A percentile compares a stretch with the other conserved stretches of the same genome.
These are phyloP conservation scores for Halcyon leucocephala DNA, from an alignment of 2,797 vertebrate species.

Conservation along the genomic window DNA sequence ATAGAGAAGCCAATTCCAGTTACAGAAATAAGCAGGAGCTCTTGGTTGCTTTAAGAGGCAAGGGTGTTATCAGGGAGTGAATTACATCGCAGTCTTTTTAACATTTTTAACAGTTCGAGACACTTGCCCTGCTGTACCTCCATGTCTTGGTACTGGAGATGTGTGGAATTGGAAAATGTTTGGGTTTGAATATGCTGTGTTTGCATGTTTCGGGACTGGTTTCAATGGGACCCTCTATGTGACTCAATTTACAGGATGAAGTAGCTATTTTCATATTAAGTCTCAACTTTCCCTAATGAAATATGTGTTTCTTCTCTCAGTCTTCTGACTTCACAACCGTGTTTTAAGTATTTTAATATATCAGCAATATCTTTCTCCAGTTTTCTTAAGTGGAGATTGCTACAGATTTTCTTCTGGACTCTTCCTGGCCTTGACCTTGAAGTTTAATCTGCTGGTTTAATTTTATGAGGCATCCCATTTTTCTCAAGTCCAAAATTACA, in stretches of 20 bases:
- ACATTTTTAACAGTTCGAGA: not conserved
- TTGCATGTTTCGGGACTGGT: not conserved
- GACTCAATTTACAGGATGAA: not conserved
- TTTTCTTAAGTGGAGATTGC: not conserved
- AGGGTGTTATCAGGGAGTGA: not conserved
- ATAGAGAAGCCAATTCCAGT: no score
- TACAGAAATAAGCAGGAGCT: no score
- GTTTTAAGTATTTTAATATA: not conserved
- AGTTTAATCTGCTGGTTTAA: conserved; percentile 49
- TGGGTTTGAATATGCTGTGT: accelerated
- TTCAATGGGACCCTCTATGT: not conserved
- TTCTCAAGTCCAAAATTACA: conserved; percentile 66
- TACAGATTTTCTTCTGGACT: not conserved
- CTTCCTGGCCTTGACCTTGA: conserved; percentile 61
- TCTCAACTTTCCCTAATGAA: not conserved
- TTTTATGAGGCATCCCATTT: conserved; percentile 57
- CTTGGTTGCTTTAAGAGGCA: not conserved
- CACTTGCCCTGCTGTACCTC: not conserved
- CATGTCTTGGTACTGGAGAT: accelerated
- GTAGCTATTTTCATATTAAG: not conserved
- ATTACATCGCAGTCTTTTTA: not conserved
- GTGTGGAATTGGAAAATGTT: not conserved
- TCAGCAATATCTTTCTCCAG: not conserved
- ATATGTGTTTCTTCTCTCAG: not conserved
- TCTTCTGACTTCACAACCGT: not conserved